Conservation (phyloP, 1,140 invertebrate species). For the Diorhabda elongata region DNA sequence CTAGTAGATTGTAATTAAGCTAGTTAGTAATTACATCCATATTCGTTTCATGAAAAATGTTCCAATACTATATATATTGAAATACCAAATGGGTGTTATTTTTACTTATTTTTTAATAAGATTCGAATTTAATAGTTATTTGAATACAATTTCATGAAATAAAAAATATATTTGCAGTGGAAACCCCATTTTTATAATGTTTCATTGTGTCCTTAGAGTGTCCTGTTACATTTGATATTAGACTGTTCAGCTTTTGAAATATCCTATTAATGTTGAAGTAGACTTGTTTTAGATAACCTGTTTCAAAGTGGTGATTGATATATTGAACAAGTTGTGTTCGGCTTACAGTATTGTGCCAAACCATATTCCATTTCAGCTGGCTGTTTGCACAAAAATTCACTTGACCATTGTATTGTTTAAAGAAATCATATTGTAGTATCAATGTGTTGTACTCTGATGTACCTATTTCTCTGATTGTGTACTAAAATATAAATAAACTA, state of each 20-base stretch:
- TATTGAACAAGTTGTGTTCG: neutral
- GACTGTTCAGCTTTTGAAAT: neutral
- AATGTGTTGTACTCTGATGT: constrained; percentile 42
- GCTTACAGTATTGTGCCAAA: constrained; percentile 41
- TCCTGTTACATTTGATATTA: too few species aligned
- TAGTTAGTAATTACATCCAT: too few species aligned
- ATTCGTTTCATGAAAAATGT: too few species aligned
- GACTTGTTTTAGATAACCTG: neutral
- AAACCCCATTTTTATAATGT: too few species aligned
- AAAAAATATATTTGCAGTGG: too few species aligned
- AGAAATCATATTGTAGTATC: constrained; percentile 42
- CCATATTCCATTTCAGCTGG: constrained; percentile 27
- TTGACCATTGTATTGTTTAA: constrained; percentile 38
- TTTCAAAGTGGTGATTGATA: neutral
- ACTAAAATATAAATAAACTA: constrained; percentile 31
- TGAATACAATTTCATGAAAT: too few species aligned
- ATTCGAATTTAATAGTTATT: too few species aligned
- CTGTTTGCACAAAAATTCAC: constrained; percentile 18
- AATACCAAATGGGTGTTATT: too few species aligned
- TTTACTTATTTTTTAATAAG: too few species aligned
- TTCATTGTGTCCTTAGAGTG: too few species aligned
- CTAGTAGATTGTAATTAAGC: too few species aligned
- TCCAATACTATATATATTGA: too few species aligned
- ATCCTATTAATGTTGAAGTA: neutral
- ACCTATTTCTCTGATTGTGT: constrained; percentile 42